phyloP scores from a whole-genome alignment of 2,113 vertebrate genomes.

The Prunella himalayana region DNA sequence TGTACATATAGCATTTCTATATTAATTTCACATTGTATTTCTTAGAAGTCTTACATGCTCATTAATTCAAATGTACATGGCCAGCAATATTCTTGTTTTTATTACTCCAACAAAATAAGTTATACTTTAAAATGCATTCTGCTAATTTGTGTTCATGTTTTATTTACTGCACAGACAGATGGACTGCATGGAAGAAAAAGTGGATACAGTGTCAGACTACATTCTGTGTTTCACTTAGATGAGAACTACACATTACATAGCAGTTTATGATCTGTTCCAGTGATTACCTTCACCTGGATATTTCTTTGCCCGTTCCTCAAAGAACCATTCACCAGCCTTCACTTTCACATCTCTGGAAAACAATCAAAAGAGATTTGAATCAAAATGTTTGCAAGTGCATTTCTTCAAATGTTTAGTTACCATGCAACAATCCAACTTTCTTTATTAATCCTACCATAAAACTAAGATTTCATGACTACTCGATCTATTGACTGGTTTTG shows the following conservation, averaged over 20 bases:
- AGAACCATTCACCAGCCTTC: conserved; percentile 91
- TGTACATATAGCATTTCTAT: not conserved
- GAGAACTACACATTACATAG: not conserved
- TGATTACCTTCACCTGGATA: conserved; percentile 81
- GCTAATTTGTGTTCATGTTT: not conserved
- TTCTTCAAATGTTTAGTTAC: not conserved
- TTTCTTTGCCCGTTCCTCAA: conserved; percentile 86
- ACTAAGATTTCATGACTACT: not conserved
- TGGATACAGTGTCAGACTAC: not conserved
- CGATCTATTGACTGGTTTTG: not conserved
- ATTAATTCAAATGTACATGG: not conserved
- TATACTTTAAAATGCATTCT: not conserved
- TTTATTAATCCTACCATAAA: not conserved
- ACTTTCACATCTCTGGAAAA: conserved; percentile 85
- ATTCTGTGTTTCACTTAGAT: not conserved
- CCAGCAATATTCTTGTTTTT: not conserved
- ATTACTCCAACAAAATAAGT: not conserved
- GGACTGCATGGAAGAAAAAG: not conserved
- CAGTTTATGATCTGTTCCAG: not conserved
- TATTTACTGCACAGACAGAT: not conserved
- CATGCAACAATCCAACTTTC: not conserved
- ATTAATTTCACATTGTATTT: not conserved
- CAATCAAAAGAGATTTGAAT: not conserved
- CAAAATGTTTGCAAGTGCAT: not conserved
- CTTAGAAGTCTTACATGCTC: not conserved